Percentiles rank a stretch among this genome's conserved stretches.
phyloP scores from a whole-genome alignment of 2,888 invertebrate species.

The Deroplatys truncata region DNA sequence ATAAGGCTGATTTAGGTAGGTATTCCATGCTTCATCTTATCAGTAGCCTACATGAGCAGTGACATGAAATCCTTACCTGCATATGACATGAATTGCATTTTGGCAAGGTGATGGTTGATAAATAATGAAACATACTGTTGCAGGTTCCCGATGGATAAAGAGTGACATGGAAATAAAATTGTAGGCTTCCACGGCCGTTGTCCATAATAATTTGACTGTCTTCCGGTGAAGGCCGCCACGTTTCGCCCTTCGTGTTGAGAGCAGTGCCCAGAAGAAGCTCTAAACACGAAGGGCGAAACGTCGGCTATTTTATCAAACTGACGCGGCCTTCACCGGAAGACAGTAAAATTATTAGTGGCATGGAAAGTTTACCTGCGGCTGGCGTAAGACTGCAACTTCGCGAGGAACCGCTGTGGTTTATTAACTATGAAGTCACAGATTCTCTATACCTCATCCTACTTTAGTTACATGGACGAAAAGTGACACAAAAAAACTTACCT shows the following conservation, averaged over 20 bases:
- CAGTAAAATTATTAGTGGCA: too few species aligned
- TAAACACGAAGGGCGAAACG: too few species aligned
- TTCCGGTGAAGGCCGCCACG: too few species aligned
- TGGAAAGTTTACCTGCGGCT: conserved; percentile 14
- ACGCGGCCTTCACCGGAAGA: too few species aligned
- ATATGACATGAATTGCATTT: conserved; percentile 72
- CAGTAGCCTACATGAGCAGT: too few species aligned
- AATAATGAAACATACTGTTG: conserved; percentile 78
- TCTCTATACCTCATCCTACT: conserved; percentile 61
- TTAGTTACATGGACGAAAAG: conserved; percentile 74
- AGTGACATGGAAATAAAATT: too few species aligned
- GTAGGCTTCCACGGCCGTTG: too few species aligned
- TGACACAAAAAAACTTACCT: conserved; percentile 51
- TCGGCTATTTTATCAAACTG: too few species aligned
- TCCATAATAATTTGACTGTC: too few species aligned
- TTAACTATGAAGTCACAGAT: too few species aligned
- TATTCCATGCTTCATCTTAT: conserved; percentile 57
- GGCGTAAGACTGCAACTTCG: conserved; percentile 46
- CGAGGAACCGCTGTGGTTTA: conserved; percentile 40
- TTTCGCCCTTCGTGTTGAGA: too few species aligned
- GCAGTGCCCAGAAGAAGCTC: too few species aligned
- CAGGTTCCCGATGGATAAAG: conserved; percentile 68
- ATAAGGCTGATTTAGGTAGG: conserved; percentile 77
- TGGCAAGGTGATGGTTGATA: conserved; percentile 84
- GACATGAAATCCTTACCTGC: conserved; percentile 40